These are phyloP conservation scores for Nyleta sp. DNA, from an alignment of 2,888 invertebrate species.

Conservation along the genomic window DNA sequence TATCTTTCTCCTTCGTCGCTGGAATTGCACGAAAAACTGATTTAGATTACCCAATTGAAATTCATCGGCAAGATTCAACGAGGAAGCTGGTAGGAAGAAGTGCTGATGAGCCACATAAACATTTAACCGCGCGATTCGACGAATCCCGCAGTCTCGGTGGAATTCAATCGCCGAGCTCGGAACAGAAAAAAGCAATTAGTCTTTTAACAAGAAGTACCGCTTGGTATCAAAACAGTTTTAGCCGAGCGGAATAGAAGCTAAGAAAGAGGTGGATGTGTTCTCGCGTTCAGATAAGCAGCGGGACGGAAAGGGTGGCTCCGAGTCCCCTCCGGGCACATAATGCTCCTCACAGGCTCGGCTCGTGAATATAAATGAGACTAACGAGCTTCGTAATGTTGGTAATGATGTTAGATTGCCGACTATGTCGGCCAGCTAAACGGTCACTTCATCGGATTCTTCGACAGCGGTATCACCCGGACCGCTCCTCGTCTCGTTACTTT, in stretches of 20 bases:
- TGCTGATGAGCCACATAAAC: constrained; percentile 5
- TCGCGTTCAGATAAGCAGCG: constrained; percentile 36
- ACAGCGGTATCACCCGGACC: constrained; percentile 69
- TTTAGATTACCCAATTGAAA: too few relatives aligned
- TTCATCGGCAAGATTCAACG: constrained; percentile 21
- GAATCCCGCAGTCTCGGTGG: not conserved
- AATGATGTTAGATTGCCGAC: constrained; percentile 81
- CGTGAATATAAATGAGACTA: constrained; percentile 82
- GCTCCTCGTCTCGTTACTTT: constrained; percentile 13
- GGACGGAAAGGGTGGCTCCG: constrained; percentile 43
- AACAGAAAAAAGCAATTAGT: constrained; percentile 37
- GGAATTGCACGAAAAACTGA: too few relatives aligned
- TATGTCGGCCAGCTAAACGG: constrained; percentile 70
- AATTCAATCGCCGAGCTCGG: constrained; percentile 5
- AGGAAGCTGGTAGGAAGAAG: not conserved
- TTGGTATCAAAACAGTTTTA: constrained; percentile 43
- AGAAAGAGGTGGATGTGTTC: constrained; percentile 35
- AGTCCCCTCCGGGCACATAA: constrained; percentile 54
- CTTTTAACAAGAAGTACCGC: constrained; percentile 14
- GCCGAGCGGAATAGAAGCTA: constrained; percentile 18
- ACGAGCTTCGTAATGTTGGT: constrained; percentile 81
- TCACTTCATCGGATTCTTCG: constrained; percentile 74
- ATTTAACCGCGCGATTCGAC: constrained; percentile 8
- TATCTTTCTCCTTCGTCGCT: too few relatives aligned
- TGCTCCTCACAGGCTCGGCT: constrained; percentile 59